Conservation (phyloP, 2,113 vertebrate genomes). For the Paracanthobrama guichenoti region DNA sequence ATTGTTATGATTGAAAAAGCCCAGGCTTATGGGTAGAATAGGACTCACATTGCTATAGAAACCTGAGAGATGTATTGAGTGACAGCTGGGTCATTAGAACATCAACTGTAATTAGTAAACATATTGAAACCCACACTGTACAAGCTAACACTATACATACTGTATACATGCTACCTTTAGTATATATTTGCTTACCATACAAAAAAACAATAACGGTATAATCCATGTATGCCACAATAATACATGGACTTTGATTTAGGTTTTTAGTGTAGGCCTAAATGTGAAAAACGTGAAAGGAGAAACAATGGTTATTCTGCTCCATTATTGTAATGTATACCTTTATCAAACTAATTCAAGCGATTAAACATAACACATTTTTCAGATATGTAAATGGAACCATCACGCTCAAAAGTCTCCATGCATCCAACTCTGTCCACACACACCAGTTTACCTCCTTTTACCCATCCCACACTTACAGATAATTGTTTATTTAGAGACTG, state of each 20-base stretch:
- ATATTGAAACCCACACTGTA: background rate
- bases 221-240: background rate
- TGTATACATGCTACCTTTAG: background rate
- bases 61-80: slow-evolving; percentile 33
- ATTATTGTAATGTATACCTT: slow-evolving; percentile 17
- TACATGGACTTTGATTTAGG: background rate
- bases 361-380: slow-evolving; percentile 1
- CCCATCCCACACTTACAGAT: slow-evolving; percentile 13
- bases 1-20: slow-evolving; percentile 34
- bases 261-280: background rate
- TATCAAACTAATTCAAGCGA: slow-evolving; percentile 36
- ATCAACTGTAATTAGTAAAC: slow-evolving; percentile 33
- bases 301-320: background rate
- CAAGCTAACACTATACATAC: background rate
- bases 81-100: slow-evolving; percentile 22
- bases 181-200: background rate
- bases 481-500: slow-evolving; percentile 43
- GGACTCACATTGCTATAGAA: slow-evolving; percentile 17
- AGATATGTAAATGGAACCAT: background rate
- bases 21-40: slow-evolving; percentile 10
- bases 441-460: background rate
- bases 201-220: background rate
- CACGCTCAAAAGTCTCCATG: background rate
- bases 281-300: background rate
- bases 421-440: background rate